Evolutionary conservation across 2,888 invertebrate genomes (phyloP).

Genomic region (Cecidostiba fungosa): DNA sequence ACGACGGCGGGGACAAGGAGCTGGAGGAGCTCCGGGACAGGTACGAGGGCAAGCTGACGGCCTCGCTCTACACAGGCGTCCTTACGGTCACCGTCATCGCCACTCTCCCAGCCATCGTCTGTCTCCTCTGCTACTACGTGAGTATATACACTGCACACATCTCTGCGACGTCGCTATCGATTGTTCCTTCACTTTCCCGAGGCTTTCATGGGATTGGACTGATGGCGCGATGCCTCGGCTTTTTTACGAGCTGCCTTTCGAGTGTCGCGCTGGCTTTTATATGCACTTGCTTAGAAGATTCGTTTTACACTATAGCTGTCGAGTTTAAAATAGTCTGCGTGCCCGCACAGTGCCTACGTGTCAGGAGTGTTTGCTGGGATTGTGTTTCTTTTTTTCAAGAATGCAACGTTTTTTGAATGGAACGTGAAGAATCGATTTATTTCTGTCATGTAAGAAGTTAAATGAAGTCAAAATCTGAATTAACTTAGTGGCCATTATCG

Average conservation of each 20-base stretch:
- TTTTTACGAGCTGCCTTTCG: not conserved
- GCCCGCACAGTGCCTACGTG: no score
- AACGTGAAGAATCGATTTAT: no score
- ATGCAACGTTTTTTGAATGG: no score
- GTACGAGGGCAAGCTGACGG: conserved; percentile 83
- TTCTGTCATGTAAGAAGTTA: no score
- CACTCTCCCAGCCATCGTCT: conserved; percentile 83
- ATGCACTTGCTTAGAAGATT: not conserved
- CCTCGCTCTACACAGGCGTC: conserved; percentile 88
- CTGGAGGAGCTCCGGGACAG: conserved; percentile 75
- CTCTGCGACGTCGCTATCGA: not conserved
- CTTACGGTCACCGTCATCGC: conserved; percentile 85
- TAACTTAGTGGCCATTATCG: not conserved
- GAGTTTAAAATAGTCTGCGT: no score
- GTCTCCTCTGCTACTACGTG: conserved; percentile 54
- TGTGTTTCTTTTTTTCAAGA: no score
- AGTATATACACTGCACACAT: conserved; percentile 34
- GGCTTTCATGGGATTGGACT: not conserved
- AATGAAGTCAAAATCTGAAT: no score
- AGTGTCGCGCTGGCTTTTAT: not conserved
- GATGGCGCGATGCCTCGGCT: not conserved
- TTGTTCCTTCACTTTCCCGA: not conserved
- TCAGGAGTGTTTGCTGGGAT: no score
- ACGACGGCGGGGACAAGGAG: conserved; percentile 72
- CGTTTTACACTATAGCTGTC: no score